Evolutionary conservation across 2,797 vertebrate genomes (phyloP).

Genomic region (Sternarchorhynchus goeldii): DNA sequence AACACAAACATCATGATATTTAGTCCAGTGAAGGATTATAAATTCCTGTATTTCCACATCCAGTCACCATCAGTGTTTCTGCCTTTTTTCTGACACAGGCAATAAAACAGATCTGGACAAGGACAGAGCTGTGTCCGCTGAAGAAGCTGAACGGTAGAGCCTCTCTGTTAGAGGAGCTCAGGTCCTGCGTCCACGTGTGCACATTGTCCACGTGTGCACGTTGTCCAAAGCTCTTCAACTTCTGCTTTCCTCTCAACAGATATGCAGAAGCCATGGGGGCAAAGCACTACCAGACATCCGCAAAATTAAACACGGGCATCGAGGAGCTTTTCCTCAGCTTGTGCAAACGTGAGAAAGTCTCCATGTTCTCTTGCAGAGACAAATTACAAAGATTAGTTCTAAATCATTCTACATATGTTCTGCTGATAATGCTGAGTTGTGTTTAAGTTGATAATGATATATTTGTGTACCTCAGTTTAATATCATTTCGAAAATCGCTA

Average conservation of each 20-base stretch:
- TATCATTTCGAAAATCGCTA: background rate
- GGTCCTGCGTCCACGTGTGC: constrained; percentile 44
- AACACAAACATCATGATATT: no score
- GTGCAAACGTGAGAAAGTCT: constrained; percentile 87
- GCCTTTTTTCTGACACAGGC: constrained; percentile 70
- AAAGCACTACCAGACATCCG: constrained; percentile 96
- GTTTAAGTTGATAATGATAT: no score
- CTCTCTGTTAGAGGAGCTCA: constrained; percentile 85
- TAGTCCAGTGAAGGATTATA: background rate
- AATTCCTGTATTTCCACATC: background rate
- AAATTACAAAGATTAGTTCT: no score
- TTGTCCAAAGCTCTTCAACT: background rate
- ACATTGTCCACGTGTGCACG: background rate
- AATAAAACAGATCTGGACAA: constrained; percentile 98
- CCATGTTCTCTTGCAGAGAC: background rate
- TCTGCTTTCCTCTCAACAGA: constrained; percentile 67
- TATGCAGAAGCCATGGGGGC: constrained; percentile 95
- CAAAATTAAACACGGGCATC: constrained; percentile 97
- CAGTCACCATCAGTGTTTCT: background rate
- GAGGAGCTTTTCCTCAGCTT: constrained; percentile 97
- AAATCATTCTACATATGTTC: constrained; percentile 7
- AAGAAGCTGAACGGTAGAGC: constrained; percentile 90
- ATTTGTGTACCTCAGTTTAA: background rate
- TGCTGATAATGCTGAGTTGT: background rate
- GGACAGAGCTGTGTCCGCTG: constrained; percentile 91